Evolutionary conservation across 2,797 vertebrate genomes (phyloP).

Genomic region (Spea hammondii): DNA sequence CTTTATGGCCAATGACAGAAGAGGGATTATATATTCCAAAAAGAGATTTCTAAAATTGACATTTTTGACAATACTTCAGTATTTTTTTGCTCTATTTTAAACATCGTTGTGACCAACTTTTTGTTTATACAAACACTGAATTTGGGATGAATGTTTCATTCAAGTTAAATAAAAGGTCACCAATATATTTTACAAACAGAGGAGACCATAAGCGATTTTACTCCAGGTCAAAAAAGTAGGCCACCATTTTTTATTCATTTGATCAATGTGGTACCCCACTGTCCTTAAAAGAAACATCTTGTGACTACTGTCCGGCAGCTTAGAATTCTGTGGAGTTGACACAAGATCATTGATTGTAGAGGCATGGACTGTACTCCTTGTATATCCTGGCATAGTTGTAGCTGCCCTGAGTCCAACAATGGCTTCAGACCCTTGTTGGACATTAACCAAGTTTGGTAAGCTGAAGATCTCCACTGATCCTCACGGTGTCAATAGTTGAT

Average conservation of each 20-base stretch:
- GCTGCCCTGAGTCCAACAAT: conserved; percentile 56
- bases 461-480: conserved; percentile 93
- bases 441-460: conserved; percentile 95
- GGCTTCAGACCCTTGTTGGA: conserved; percentile 61
- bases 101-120: not conserved
- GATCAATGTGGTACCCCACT: conserved; percentile 59
- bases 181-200: conserved; percentile 9
- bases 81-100: not conserved
- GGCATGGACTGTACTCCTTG: conserved; percentile 59
- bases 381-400: conserved; percentile 63
- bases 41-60: not conserved
- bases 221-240: conserved; percentile 59
- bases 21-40: not conserved
- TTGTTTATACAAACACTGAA: conserved; percentile 1
- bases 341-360: conserved; percentile 61
- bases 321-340: conserved; percentile 61
- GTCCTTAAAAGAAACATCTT: conserved; percentile 62
- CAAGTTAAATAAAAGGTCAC: conserved; percentile 9
- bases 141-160: conserved; percentile 11
- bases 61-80: not conserved
- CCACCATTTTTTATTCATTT: conserved; percentile 62
- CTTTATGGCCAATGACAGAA: not conserved
- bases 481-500: conserved; percentile 89
- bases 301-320: conserved; percentile 61
- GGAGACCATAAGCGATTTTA: conserved; percentile 39